Base-by-base conservation (phyloP, 2,797 vertebrate species). In the Champsocephalus esox region DNA sequence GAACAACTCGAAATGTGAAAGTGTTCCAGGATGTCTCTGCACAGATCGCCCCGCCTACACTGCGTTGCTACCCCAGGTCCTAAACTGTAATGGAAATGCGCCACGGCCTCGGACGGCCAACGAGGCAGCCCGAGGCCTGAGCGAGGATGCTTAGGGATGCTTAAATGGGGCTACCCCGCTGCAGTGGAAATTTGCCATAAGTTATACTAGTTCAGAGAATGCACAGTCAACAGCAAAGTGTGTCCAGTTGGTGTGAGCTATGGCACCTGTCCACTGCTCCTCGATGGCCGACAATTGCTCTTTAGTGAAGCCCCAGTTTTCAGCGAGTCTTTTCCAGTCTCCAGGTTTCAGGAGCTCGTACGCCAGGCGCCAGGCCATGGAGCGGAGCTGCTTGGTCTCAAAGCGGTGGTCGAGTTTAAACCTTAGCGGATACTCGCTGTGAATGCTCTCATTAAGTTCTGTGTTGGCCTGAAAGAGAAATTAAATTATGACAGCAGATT, bases 331-430 rank as follows among this genome's bases (percentile, higher is more conserved):
- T 91, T 96, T 98, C 97, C 97, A 98, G 75, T 96, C 94, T 0
- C 69, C 70, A 11, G 92, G 92, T 70, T 96, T 96, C 80, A 98
- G 90, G 28, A 95, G 93, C 63, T 89, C 83, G 61, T 97, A 96
- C 1, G 96, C 95, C 84, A 98, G 82, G 59, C 87, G 94, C 97
- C 98, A 98, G 55, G 95, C 93, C 45, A 90, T 91, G 0, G 70
- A 91, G 13, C 94, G 91, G 19, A 97, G 79, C 75, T 92, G 92
- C 87, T 95, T 96, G 50, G 94, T 98, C 83, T 96, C 93, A 11
- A 16, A 46, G 45, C 93, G 95, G 7, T 97, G 98, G 89, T 98
- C 97, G 74, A 96, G 95, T 92, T 96, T 98, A 90, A 99, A 99
- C 48, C 95, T 96, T 75, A 98, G 81, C 0, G 90, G 69, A 54